Conservation (phyloP, 2,888 invertebrate genomes). For the Sinopyrophorus schimmeli region DNA sequence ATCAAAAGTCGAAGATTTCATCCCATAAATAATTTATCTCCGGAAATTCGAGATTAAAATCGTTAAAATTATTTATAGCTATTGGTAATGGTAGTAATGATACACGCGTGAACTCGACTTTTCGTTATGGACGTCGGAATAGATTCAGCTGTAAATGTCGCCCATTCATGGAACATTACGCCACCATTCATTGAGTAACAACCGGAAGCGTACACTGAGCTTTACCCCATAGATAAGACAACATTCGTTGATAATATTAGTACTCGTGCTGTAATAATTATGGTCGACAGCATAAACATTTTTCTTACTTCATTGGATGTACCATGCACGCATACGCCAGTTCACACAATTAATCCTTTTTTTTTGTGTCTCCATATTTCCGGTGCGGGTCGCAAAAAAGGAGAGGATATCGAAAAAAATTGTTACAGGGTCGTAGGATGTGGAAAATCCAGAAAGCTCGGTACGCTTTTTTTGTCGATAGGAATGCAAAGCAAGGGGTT, state of each 20-base stretch:
- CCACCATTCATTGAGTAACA: slow-evolving; percentile 40
- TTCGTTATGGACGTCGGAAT: slow-evolving; percentile 26
- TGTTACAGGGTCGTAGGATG: too few species aligned
- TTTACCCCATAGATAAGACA: slow-evolving; percentile 29
- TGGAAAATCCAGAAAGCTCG: neutral
- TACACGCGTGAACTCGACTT: neutral
- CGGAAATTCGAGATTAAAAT: too few species aligned
- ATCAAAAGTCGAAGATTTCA: too few species aligned
- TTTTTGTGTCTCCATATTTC: neutral
- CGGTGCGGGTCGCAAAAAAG: neutral
- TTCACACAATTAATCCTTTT: neutral
- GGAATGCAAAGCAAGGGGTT: slow-evolving; percentile 10
- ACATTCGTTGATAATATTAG: slow-evolving; percentile 22
- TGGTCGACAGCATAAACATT: too few species aligned
- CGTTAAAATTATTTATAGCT: too few species aligned
- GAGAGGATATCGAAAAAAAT: neutral
- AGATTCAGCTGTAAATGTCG: slow-evolving; percentile 33
- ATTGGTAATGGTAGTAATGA: too few species aligned
- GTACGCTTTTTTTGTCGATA: neutral
- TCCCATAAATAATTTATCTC: too few species aligned
- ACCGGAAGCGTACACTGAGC: slow-evolving; percentile 35
- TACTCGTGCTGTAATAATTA: slow-evolving; percentile 12
- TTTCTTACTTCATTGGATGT: too few species aligned
- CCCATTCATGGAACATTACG: slow-evolving; percentile 39
- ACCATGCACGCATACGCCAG: too few species aligned